Base-by-base conservation (phyloP, 2,797 vertebrate genomes). In the Sebastes baramenuke region DNA sequence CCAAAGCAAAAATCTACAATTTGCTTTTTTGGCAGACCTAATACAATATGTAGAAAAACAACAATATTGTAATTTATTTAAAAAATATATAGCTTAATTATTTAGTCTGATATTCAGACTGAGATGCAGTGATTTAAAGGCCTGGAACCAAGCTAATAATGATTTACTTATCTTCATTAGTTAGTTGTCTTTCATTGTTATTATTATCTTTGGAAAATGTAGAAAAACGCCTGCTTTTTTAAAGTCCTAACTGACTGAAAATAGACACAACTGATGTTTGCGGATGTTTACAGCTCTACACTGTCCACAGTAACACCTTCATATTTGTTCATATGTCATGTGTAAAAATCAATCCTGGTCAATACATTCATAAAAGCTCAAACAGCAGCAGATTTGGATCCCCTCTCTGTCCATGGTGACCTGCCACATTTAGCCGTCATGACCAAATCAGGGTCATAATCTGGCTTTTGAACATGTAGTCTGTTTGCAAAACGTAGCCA, bases 391-490 rank as follows among this genome's bases (percentile, higher is more conserved):
- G 34, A 74, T 75, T 27, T 67, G 27, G 42, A 58, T 67, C 52
- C 38, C 42, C 59, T 54, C 60, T 62, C 38, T 49, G 42, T 46
- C 5, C 5, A 13, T 20, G 59, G 72, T 73, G 65, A 67, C 65
- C 38, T 80, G 73, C 30, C 52, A 72, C 36, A 25, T 52, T 79
- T 66, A 73, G 29, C 73, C 22, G 2, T 46, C 8, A 30, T 20
- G n/a, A 67, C 32, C 55, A 75, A 72, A 84, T 62, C 67, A 60
- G 54, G 34, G 54, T n/a, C 65, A 60, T 68, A 86, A 77, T 79
- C 69, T 77, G 64, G 38, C 27, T 72, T 83, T 72, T 72, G 36
- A 74, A 67, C 10, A 16, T 25, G 9, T 25, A 29, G 30, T 24
- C 52, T 36, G 14, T 59, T 32, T 25, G 27, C 8, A 34, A 65